Evolutionary conservation across 2,113 vertebrate genomes (phyloP), one percentile per base, ranked within the genome.

Genomic region (Gymnarchus niloticus): DNA sequence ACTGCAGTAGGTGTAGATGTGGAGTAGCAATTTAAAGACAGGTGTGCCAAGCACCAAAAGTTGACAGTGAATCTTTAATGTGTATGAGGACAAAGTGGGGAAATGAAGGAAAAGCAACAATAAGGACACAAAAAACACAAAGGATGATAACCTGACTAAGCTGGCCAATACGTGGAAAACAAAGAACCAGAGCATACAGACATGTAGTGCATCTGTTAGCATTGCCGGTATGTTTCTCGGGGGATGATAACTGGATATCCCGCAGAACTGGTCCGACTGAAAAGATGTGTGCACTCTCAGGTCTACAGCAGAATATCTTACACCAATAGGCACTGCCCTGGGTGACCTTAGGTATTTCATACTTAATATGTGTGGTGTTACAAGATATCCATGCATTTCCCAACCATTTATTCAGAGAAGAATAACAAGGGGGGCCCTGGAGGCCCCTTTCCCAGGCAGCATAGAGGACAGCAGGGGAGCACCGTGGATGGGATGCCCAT

Each of bases 361-460:
- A 73, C 28, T 73, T 41, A 73, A 73, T 73, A 73, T 73, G 65
- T 73, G 41, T 7, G 65, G 65, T 17, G n/a, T n/a, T n/a, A n/a
- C n/a, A n/a, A 73, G 41, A 73, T 41, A 73, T 41, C n/a, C 65
- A 73, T 73, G 28, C 65, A 73, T 73, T 73, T 73, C 28, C 65
- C 65, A 73, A 19, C 65, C 33, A 73, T 33, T 73, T 73, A 73
- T 12, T 17, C 65, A 73, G 65, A 17, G 33, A 28, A 41, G 33
- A 17, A 73, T 37, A 73, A 41, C 65, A 73, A 33, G 14, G 41
- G 65, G 65, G 65, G 6, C 10, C 65, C 41, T 73, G 65, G 65
- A 73, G 5, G 14, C n/a, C n/a, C n/a, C 65, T 33, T 37, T 73
- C 65, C 65, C 65, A 73, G 65, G 65, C 65, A 19, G 65, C 65